A percentile compares a stretch with the other conserved stretches of the same genome.
Evolutionary conservation across 2,113 vertebrate genomes (phyloP).

Genomic region (Australoheros scitulus): DNA sequence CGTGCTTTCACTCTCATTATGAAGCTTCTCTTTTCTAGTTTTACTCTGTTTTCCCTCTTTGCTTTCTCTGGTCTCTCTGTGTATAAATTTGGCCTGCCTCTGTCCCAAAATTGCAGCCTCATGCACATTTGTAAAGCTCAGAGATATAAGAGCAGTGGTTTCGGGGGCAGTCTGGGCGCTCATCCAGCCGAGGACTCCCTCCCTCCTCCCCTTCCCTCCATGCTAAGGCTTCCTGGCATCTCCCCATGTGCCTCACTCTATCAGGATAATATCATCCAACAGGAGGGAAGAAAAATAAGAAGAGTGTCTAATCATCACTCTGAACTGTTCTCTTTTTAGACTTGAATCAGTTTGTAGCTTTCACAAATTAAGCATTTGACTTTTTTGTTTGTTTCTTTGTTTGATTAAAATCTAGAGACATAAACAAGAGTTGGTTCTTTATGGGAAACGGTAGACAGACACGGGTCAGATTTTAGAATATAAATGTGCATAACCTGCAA

Average conservation of each 20-base stretch:
- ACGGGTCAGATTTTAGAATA: not conserved
- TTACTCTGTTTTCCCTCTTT: not conserved
- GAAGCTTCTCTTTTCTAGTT: not conserved
- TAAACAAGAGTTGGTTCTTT: not conserved
- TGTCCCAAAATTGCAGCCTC: conserved; percentile 6
- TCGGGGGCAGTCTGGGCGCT: not conserved
- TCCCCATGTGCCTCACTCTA: conserved; percentile 1
- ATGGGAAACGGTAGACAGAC: not conserved
- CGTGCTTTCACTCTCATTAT: not conserved
- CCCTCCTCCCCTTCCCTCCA: not conserved
- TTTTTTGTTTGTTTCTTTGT: not conserved
- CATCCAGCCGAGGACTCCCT: conserved; percentile 7
- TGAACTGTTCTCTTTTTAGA: conserved; percentile 1
- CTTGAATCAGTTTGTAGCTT: conserved; percentile 5
- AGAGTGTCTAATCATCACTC: conserved; percentile 10
- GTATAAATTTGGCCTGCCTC: not conserved
- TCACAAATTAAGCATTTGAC: conserved; percentile 24
- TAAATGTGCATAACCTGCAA: not conserved
- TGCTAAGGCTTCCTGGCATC: conserved; percentile 22
- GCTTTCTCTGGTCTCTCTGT: not conserved
- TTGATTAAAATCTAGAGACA: not conserved
- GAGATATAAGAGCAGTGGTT: not conserved
- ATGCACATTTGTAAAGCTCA: not conserved
- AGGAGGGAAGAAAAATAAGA: conserved; percentile 20
- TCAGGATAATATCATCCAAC: conserved; percentile 6